A percentile compares a stretch with the other conserved stretches of the same genome.
phyloP scores from a whole-genome alignment of 2,797 vertebrate genomes.

The Gadopsis bispinosus region DNA sequence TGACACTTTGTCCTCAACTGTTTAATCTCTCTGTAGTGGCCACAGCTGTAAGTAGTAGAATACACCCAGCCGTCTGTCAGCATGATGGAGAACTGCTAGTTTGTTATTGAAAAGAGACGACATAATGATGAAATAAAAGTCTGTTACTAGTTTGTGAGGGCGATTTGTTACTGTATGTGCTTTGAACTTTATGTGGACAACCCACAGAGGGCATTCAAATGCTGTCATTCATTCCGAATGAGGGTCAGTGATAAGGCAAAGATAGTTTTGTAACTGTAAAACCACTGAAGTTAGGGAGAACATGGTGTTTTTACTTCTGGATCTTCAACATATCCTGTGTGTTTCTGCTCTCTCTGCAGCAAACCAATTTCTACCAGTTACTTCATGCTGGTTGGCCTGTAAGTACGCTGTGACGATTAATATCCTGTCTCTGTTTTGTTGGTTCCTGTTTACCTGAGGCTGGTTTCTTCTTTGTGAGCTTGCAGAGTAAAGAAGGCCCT shows the following conservation, averaged over 20 bases:
- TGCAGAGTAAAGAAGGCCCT: slow-evolving; percentile 86
- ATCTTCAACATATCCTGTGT: not conserved
- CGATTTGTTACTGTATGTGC: slow-evolving; percentile 51
- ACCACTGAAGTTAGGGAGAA: not conserved
- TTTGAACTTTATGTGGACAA: slow-evolving; percentile 63
- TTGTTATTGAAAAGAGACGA: slow-evolving; percentile 51
- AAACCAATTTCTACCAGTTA: slow-evolving; percentile 90
- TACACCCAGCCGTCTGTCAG: slow-evolving; percentile 33
- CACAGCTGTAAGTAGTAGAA: slow-evolving; percentile 65
- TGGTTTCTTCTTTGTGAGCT: slow-evolving; percentile 75
- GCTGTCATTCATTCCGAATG: slow-evolving; percentile 4
- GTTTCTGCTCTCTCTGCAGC: slow-evolving; percentile 72
- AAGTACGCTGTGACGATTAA: slow-evolving; percentile 76
- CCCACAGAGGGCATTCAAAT: slow-evolving; percentile 16
- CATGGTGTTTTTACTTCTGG: not conserved
- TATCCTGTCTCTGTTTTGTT: not conserved
- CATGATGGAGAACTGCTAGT: slow-evolving; percentile 49
- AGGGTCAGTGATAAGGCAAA: slow-evolving; percentile 20
- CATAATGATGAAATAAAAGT: slow-evolving; percentile 31
- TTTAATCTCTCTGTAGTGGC: slow-evolving; percentile 55
- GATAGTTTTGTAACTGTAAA: not conserved
- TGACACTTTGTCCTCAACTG: slow-evolving; percentile 41
- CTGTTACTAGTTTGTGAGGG: slow-evolving; percentile 53
- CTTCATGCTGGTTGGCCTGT: slow-evolving; percentile 90
- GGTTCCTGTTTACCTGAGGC: slow-evolving; percentile 57